phyloP scores from a whole-genome alignment of 1,140 invertebrate genomes.

The Araneus ventricosus region DNA sequence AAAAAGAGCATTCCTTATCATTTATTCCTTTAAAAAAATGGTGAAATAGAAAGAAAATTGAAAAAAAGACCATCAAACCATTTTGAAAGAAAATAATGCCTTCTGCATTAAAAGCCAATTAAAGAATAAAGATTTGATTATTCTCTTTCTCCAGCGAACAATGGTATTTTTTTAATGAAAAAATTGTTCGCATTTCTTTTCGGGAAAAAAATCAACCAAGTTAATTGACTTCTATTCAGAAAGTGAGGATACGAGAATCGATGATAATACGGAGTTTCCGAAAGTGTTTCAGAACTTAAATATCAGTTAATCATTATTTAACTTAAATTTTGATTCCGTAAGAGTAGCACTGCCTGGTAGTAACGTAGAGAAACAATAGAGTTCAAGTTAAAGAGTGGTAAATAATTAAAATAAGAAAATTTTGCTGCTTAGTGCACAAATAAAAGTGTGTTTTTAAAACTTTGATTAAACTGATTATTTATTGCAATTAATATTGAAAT shows the following conservation, averaged over 20 bases:
- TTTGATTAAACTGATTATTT: too few relatives aligned
- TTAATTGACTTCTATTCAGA: conserved; percentile 22
- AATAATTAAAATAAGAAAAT: too few relatives aligned
- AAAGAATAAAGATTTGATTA: conserved; percentile 39
- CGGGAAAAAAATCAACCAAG: neutral
- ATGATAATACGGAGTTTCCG: neutral
- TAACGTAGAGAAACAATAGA: too few relatives aligned
- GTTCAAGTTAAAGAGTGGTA: too few relatives aligned
- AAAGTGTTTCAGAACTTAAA: too few relatives aligned
- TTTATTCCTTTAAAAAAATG: neutral
- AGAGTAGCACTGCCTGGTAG: too few relatives aligned
- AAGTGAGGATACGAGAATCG: neutral
- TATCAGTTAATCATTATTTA: too few relatives aligned
- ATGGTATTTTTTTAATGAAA: conserved; percentile 18
- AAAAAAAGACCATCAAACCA: neutral
- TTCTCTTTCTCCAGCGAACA: neutral
- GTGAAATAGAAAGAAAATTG: neutral
- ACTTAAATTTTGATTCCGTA: too few relatives aligned
- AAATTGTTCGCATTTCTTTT: neutral
- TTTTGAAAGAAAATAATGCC: conserved; percentile 20
- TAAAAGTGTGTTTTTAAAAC: too few relatives aligned
- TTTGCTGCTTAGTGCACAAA: too few relatives aligned
- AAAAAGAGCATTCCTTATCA: neutral
- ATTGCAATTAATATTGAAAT: too few relatives aligned
- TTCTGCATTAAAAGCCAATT: conserved; percentile 27